A percentile compares a stretch with the other conserved stretches of the same genome.
These are phyloP conservation scores for Nomada hirtipes DNA, from an alignment of 2,888 invertebrate species.

Conservation along the genomic window DNA sequence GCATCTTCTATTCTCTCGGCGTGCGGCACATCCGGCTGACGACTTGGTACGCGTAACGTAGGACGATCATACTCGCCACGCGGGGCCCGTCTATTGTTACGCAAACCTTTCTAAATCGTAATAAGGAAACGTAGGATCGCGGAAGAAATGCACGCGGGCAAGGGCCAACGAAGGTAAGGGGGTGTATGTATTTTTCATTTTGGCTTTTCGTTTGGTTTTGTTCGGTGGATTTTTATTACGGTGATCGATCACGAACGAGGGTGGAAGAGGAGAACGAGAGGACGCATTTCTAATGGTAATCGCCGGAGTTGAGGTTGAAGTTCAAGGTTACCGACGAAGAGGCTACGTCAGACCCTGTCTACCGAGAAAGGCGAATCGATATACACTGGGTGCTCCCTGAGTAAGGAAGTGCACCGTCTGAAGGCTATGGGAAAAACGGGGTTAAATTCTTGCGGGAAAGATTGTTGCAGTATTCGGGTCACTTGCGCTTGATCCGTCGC, in stretches of 20 bases:
- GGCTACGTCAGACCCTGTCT: constrained; percentile 57
- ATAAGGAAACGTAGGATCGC: too few relatives aligned
- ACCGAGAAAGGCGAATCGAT: constrained; percentile 67
- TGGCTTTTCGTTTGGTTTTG: not conserved
- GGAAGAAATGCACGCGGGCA: not conserved
- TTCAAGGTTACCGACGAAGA: constrained; percentile 69
- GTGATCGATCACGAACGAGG: constrained; percentile 46
- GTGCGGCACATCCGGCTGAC: constrained; percentile 44
- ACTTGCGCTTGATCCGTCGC: too few relatives aligned
- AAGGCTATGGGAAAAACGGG: too few relatives aligned
- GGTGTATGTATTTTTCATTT: not conserved
- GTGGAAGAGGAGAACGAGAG: constrained; percentile 19
- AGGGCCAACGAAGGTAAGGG: not conserved
- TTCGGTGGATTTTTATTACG: constrained; percentile 17
- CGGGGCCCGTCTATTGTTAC: constrained; percentile 34
- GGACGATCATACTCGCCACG: constrained; percentile 19
- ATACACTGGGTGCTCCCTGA: constrained; percentile 53
- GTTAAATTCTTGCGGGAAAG: too few relatives aligned
- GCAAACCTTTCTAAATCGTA: constrained; percentile 26
- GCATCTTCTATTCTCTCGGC: constrained; percentile 57
- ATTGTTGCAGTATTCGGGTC: too few relatives aligned
- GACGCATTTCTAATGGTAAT: constrained; percentile 44
- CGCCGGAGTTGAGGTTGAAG: constrained; percentile 63
- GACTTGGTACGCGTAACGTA: not conserved
- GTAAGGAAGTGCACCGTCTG: not conserved